These are phyloP conservation scores for Rhinolophus sinicus DNA, from an alignment of 2,113 vertebrate genomes.

Conservation along the genomic window DNA sequence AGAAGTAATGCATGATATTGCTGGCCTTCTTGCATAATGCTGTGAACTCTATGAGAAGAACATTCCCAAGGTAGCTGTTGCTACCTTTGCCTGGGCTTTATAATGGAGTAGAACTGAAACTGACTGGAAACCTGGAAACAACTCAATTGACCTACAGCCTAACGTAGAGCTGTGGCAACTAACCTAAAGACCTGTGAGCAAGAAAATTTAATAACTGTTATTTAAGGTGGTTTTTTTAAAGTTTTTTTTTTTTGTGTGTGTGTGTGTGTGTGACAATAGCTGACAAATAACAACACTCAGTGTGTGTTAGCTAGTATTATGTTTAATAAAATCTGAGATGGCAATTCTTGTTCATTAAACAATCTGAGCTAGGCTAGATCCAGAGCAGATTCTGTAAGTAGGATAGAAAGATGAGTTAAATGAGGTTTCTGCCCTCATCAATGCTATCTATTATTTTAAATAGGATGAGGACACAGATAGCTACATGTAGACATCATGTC, in stretches of 20 bases:
- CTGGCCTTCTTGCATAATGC: neutral
- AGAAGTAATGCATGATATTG: neutral
- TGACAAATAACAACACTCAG: neutral
- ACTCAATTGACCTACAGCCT: neutral
- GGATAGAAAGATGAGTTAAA: neutral
- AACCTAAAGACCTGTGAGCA: neutral
- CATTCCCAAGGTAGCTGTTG: neutral
- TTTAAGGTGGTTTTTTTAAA: neutral
- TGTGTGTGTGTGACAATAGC: too few species aligned
- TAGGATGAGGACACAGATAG: neutral
- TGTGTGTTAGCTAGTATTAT: neutral
- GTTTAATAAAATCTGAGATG: neutral
- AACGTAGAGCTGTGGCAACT: neutral
- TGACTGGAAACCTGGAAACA: neutral
- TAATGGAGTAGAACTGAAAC: neutral
- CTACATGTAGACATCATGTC: neutral
- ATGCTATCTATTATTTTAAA: neutral
- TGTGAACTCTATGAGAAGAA: neutral
- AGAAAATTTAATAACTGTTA: neutral
- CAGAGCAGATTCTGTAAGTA: neutral
- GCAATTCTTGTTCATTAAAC: neutral
- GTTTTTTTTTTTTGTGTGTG: too few species aligned
- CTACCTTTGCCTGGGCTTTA: neutral
- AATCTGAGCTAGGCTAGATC: neutral
- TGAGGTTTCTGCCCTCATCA: neutral